Evolutionary conservation across 2,797 vertebrate species (phyloP), one percentile per base, ranked within the genome.

Genomic region (Ctenopoma multispine): DNA sequence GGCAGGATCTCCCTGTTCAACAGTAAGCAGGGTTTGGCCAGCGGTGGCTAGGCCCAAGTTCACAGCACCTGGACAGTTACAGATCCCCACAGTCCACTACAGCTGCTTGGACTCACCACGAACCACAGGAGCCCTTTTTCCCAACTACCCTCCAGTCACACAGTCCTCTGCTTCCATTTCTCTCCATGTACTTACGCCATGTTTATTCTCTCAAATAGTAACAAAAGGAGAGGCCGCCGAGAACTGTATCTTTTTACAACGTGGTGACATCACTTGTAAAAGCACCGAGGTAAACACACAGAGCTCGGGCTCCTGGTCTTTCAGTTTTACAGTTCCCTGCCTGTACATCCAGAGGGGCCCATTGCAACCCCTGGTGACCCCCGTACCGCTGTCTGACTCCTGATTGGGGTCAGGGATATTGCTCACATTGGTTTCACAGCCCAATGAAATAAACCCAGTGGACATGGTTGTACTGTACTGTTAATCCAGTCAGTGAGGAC

Each of bases 221-320:
- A 91, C 90, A 91, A 91, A 91, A 72, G 83, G 87, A 84, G 1
- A 79, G 84, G 66, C 91, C 80, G 24, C 66, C 1, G 87, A 91
- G 92, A 85, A 89, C 89, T 77, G 87, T 92, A 92, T 87, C 74
- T 80, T 93, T 94, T 94, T 92, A 94, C 89, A 79, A 88, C 67
- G 82, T 90, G 87, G 74, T 93, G 90, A 93, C 91, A 93, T 93
- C 91, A 93, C 90, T 87, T 86, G 81, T 91, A 88, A 92, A 90
- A 88, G 81, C 75, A 75, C 62, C 51, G 70, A 86, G 72, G 86
- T 89, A 92, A 90, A 92, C 87, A 90, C 78, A 80, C 69, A 68
- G 63, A 82, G 74, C 75, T 78, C 18, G 60, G 69, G 87, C 90
- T 92, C 87, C 90, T 65, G 88, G 83, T 91, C 72, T 90, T 92